These are phyloP conservation scores for Austrolebias charrua DNA, from an alignment of 2,797 vertebrate genomes.

Conservation along the genomic window DNA sequence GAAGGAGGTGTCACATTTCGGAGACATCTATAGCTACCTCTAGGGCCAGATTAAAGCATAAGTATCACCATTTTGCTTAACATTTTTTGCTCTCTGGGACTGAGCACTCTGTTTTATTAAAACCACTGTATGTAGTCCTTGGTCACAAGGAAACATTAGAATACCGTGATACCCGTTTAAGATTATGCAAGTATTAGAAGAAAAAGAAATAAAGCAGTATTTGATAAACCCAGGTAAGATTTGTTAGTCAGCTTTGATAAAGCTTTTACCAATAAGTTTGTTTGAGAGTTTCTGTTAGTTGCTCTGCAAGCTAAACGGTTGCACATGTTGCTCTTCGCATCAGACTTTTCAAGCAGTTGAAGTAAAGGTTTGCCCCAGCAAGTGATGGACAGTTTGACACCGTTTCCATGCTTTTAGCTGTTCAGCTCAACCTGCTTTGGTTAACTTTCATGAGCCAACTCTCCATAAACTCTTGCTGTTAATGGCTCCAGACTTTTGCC, in stretches of 20 bases:
- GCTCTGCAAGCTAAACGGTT: too few species aligned
- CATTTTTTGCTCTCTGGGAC: conserved; percentile 17
- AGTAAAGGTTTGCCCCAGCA: conserved; percentile 19
- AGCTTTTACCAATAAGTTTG: conserved; percentile 4
- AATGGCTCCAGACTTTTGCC: conserved; percentile 26
- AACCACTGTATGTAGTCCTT: neutral
- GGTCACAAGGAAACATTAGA: neutral
- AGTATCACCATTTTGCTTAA: conserved; percentile 47
- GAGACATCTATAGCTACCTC: conserved; percentile 73
- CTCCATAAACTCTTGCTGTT: conserved; percentile 23
- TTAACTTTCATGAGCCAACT: conserved; percentile 40
- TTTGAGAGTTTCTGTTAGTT: conserved; percentile 7
- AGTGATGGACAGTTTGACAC: conserved; percentile 33
- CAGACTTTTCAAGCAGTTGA: conserved; percentile 31
- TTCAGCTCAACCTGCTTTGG: conserved; percentile 36
- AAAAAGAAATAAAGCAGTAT: too few species aligned
- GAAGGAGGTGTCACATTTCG: conserved; percentile 76
- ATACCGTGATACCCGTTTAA: neutral
- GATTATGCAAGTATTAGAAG: conserved; percentile 5
- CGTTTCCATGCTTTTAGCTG: conserved; percentile 51
- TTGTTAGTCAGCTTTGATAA: conserved; percentile 10
- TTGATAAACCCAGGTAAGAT: neutral
- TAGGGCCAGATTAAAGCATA: conserved; percentile 65
- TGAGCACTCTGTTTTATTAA: conserved; percentile 19
- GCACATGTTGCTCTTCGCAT: conserved; percentile 44